A percentile compares a stretch with the other conserved stretches of the same genome.
These are phyloP conservation scores for Chionoecetes opilio DNA, from an alignment of 1,140 invertebrate genomes.

Conservation along the genomic window DNA sequence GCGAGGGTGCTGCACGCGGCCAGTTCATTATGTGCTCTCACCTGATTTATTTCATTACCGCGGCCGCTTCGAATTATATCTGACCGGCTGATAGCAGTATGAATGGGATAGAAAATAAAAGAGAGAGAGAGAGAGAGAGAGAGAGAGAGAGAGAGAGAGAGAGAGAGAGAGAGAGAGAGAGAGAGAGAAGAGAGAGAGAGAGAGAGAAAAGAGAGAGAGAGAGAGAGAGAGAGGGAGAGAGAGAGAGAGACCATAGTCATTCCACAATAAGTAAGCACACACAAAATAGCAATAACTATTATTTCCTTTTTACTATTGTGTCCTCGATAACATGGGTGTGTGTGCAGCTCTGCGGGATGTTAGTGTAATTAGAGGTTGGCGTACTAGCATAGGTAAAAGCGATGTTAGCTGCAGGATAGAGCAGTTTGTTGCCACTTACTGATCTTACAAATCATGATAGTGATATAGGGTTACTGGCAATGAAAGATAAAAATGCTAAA, in stretches of 20 bases:
- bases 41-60: conserved; percentile 7
- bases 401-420: neutral
- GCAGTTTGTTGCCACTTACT: neutral
- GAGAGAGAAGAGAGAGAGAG: neutral
- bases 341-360: no score
- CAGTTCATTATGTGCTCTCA: neutral
- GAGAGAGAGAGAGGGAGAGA: conserved; percentile 49
- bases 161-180: conserved; percentile 28
- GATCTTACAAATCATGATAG: neutral
- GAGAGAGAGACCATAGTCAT: conserved; percentile 32
- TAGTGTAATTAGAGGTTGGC: no score
- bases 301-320: no score
- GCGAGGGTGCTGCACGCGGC: neutral
- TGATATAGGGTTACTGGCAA: neutral
- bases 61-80: neutral
- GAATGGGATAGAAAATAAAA: neutral
- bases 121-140: conserved; percentile 8
- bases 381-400: no score
- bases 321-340: no score
- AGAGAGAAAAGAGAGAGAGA: conserved; percentile 25
- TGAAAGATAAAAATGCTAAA: neutral
- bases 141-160: conserved; percentile 20
- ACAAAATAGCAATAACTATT: no score
- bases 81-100: neutral
- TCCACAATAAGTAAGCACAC: no score